A percentile compares a stretch with the other conserved stretches of the same genome.
Conservation (phyloP, 2,797 vertebrate genomes). For the Alectoris magna region DNA sequence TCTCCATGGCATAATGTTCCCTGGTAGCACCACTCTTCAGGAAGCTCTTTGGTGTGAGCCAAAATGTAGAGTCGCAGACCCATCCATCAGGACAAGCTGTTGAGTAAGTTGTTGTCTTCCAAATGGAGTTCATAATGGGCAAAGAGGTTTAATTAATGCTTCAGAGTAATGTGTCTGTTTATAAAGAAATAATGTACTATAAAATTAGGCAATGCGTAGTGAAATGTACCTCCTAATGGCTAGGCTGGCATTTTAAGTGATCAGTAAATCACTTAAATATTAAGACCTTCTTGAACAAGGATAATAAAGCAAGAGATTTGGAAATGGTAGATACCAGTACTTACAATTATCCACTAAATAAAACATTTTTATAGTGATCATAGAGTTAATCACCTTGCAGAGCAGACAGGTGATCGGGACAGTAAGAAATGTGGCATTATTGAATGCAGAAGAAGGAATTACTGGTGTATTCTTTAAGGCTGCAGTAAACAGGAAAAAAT, state of each 20-base stretch:
- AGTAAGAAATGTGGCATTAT: not conserved
- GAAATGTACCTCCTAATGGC: constrained; percentile 80
- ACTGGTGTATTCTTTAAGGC: not conserved
- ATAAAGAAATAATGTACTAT: constrained; percentile 83
- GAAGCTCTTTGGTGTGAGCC: constrained; percentile 55
- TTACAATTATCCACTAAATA: constrained; percentile 79
- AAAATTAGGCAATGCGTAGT: constrained; percentile 77
- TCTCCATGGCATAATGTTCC: constrained; percentile 30
- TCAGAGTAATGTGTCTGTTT: constrained; percentile 79
- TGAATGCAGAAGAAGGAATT: not conserved
- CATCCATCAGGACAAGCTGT: constrained; percentile 57
- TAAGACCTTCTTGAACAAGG: constrained; percentile 80
- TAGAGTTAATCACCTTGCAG: constrained; percentile 70
- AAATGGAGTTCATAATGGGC: constrained; percentile 72
- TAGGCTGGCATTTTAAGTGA: constrained; percentile 79
- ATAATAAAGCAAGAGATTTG: constrained; percentile 81
- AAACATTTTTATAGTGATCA: constrained; percentile 80
- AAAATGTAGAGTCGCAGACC: constrained; percentile 13
- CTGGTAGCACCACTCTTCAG: not conserved
- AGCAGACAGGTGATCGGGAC: constrained; percentile 65
- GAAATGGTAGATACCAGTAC: constrained; percentile 68
- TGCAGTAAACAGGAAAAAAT: not conserved
- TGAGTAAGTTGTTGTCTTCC: constrained; percentile 58
- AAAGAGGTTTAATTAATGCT: constrained; percentile 79
- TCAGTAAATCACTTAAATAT: constrained; percentile 82